phyloP scores from a whole-genome alignment of 2,113 vertebrate genomes.

The Parus major region DNA sequence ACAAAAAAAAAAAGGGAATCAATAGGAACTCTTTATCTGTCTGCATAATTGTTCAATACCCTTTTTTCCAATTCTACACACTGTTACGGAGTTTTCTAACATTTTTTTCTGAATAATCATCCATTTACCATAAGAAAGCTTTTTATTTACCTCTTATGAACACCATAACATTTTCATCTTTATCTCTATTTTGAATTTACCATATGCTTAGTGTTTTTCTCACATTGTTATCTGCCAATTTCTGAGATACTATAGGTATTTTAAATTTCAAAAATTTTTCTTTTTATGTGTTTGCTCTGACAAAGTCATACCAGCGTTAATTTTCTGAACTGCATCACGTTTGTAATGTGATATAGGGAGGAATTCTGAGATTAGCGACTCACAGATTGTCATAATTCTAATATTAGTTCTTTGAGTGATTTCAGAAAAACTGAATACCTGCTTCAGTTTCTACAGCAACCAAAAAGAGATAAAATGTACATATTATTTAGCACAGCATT shows the following conservation, averaged over 20 bases:
- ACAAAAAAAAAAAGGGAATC: not conserved
- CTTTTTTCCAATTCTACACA: not conserved
- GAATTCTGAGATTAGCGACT: not conserved
- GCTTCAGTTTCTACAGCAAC: not conserved
- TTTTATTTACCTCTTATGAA: slow-evolving; percentile 21
- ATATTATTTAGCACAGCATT: not conserved
- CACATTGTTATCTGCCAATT: not conserved
- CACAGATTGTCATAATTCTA: not conserved
- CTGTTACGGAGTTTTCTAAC: not conserved
- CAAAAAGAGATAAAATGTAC: not conserved
- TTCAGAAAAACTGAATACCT: not conserved
- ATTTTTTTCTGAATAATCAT: not conserved
- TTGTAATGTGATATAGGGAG: not conserved
- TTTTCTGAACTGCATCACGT: not conserved
- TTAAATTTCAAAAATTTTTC: not conserved
- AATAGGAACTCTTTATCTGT: not conserved
- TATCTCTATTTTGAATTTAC: not conserved
- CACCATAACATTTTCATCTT: slow-evolving; percentile 6
- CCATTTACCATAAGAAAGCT: slow-evolving; percentile 17
- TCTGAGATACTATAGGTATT: not conserved
- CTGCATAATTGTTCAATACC: not conserved
- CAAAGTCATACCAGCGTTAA: not conserved
- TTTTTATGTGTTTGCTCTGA: not conserved
- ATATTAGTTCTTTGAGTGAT: not conserved
- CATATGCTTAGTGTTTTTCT: not conserved